These are phyloP conservation scores for Erebia aethiops DNA, from an alignment of 2,888 invertebrate genomes.

Conservation along the genomic window DNA sequence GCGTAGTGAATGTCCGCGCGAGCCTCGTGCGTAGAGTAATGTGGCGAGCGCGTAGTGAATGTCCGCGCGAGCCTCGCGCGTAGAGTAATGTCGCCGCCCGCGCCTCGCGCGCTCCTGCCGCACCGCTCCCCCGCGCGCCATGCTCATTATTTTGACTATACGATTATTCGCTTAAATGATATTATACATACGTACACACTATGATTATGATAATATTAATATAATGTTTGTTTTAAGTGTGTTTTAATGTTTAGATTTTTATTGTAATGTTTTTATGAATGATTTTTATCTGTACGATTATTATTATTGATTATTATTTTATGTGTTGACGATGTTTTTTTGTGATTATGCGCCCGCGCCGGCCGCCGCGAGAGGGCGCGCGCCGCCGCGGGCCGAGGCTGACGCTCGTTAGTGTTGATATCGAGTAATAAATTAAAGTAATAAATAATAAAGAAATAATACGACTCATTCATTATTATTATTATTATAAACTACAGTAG, in stretches of 20 bases:
- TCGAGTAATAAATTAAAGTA: constrained; percentile 78
- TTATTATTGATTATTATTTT: constrained; percentile 84
- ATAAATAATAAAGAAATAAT: constrained; percentile 77
- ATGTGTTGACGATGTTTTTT: constrained; percentile 83
- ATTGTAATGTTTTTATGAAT: constrained; percentile 84
- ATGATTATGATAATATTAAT: constrained; percentile 83
- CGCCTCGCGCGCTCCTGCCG: constrained; percentile 45
- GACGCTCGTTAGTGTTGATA: constrained; percentile 78
- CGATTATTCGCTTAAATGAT: constrained; percentile 82
- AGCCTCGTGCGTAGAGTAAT: constrained; percentile 26
- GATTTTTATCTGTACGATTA: constrained; percentile 83
- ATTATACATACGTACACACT: constrained; percentile 82
- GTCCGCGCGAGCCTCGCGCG: constrained; percentile 41
- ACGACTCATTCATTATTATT: constrained; percentile 78
- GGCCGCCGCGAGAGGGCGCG: constrained; percentile 32
- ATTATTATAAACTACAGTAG: constrained; percentile 75
- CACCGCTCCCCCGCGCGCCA: constrained; percentile 69
- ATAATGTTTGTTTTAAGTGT: constrained; percentile 84
- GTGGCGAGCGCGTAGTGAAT: constrained; percentile 25
- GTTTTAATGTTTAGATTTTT: constrained; percentile 84
- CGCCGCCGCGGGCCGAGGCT: constrained; percentile 64
- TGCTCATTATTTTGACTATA: constrained; percentile 82
- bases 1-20: not conserved
- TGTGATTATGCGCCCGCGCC: constrained; percentile 74
- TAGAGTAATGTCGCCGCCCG: constrained; percentile 40